A percentile compares a stretch with the other conserved stretches of the same genome.
phyloP scores from a whole-genome alignment of 2,113 vertebrate genomes.

The Xenopus laevis region DNA sequence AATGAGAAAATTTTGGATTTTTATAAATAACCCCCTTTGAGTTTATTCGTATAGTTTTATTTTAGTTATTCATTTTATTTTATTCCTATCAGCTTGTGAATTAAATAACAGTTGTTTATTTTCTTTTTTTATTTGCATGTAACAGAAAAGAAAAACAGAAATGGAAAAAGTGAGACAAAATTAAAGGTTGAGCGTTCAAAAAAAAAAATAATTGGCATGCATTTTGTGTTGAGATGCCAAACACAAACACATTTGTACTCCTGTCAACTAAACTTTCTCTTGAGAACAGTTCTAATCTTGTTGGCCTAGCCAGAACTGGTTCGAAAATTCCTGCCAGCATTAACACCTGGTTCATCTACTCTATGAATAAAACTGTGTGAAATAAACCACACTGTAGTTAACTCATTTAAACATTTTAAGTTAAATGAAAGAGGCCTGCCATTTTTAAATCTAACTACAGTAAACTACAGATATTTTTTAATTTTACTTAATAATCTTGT shows the following conservation, averaged over 20 bases:
- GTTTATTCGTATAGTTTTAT: too few species aligned
- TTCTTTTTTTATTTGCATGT: background rate
- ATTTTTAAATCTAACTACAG: background rate
- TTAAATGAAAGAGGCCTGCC: background rate
- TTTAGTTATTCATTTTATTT: too few species aligned
- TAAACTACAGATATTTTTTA: background rate
- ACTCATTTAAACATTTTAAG: background rate
- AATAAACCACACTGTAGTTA: background rate
- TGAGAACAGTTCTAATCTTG: conserved; percentile 30
- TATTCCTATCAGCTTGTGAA: too few species aligned
- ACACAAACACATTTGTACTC: conserved; percentile 21
- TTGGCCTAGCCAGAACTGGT: background rate
- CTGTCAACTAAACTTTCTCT: conserved; percentile 43
- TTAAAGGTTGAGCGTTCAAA: background rate
- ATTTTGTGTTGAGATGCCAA: conserved; percentile 45
- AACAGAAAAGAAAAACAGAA: background rate
- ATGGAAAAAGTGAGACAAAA: background rate
- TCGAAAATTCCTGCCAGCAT: background rate
- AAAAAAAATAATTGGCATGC: conserved; percentile 32
- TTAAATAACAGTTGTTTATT: too few species aligned
- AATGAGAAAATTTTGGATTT: too few species aligned
- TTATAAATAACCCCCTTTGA: too few species aligned
- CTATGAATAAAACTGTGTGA: background rate
- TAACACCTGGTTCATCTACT: background rate
- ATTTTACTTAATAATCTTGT: background rate